Evolutionary conservation across 2,113 vertebrate species (phyloP), one percentile per base, ranked within the genome.

Genomic region (Otocyon megalotis): DNA sequence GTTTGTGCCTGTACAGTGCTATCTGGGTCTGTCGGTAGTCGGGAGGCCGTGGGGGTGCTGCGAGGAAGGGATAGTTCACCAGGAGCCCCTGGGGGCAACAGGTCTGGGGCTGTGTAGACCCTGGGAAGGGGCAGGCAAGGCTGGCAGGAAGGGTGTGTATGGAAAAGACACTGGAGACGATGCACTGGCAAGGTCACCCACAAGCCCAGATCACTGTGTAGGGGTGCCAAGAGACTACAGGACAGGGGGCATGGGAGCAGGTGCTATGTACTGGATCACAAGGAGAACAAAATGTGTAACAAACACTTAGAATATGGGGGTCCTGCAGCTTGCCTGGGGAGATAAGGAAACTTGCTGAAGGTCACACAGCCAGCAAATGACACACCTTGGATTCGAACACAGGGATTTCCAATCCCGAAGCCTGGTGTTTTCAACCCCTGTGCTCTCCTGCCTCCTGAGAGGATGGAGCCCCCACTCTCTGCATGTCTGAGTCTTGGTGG

Each of bases 221-320:
- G 56, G 56, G 56, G 56, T 17, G 56, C 43, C 43, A 43, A 43
- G 43, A 43, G 43, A 43, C 43, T 43, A 43, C 43, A 43, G 43
- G 8, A 43, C 43, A 20, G 3, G 65, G 65, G 56, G n/a, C 54
- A 32, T 28, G 50, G 30, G 62, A 82, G 37, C 30, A n/a, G 60
- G 50, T 54, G n/a, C 37, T 58, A 19, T 15, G 8, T 37, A 63
- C 63, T 84, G 80, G 87, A 71, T 56, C 74, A 11, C 20, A 95
- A 26, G 35, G 43, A 81, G 80, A 89, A 87, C 19, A 76, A 87
- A 96, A 96, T 28, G 13, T 48, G 76, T 69, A 89, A 85, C 17
- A 76, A 81, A 28, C 11, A 63, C 56, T 79, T 94, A 0, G 5
- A 84, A 90, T 87, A 90, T 24, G 54, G 79, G 69, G 80, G 81